These are phyloP conservation scores for Nephotettix cincticeps DNA, from an alignment of 1,140 invertebrate species.

Conservation along the genomic window DNA sequence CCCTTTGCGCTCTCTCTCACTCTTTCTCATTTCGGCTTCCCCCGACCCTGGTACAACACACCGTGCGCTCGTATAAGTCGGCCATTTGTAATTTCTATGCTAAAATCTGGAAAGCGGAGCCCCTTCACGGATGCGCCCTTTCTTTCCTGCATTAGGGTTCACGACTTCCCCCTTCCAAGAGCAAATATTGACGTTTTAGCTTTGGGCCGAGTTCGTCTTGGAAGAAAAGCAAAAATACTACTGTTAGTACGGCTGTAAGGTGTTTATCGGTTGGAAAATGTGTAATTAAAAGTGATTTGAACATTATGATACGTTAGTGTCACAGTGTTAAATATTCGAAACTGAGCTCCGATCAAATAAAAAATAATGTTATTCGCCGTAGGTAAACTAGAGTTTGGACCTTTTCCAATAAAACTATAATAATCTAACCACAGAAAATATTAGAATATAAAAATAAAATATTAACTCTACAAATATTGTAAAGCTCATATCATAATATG, in stretches of 20 bases:
- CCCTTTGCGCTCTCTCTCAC: constrained; percentile 18
- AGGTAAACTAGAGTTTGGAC: no score
- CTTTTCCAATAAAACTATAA: no score
- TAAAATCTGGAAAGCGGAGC: constrained; percentile 35
- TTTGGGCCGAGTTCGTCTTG: no score
- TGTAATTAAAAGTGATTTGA: no score
- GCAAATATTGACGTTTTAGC: background rate
- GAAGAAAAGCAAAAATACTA: background rate
- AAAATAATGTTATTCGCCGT: no score
- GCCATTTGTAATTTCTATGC: constrained; percentile 39
- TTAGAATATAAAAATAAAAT: no score
- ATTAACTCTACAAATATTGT: no score
- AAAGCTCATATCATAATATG: no score
- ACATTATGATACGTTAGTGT: no score
- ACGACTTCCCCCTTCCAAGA: background rate
- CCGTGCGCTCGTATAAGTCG: constrained; percentile 32
- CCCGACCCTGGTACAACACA: background rate
- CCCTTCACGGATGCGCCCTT: constrained; percentile 33
- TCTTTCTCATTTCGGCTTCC: constrained; percentile 24
- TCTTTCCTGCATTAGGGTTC: background rate
- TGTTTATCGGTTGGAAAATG: background rate
- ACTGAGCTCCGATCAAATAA: no score
- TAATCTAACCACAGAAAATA: no score
- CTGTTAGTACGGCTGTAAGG: background rate
- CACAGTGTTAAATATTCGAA: no score